Conservation (phyloP, 2,113 vertebrate genomes). For the Phrynosoma platyrhinos region DNA sequence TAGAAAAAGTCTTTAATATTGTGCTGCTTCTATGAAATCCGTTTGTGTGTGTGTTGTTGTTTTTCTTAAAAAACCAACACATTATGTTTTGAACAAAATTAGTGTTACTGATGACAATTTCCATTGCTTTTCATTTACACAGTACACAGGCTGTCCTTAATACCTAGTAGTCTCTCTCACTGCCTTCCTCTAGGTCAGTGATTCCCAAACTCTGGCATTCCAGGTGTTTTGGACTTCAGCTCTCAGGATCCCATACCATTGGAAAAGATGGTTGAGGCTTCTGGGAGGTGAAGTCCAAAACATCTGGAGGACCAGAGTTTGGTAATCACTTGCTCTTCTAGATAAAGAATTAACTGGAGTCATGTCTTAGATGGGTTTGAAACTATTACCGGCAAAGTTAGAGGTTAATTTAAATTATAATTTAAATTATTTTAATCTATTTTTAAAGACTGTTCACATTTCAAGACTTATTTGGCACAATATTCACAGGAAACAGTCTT, state of each 20-base stretch:
- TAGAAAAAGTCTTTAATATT: neutral
- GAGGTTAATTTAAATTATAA: conserved; percentile 4
- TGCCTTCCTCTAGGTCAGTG: neutral
- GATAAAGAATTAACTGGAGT: neutral
- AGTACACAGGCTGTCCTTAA: neutral
- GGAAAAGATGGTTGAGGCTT: too few relatives aligned
- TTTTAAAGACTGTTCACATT: too few relatives aligned
- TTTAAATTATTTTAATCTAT: too few relatives aligned
- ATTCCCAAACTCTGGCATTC: too few relatives aligned
- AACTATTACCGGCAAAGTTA: neutral
- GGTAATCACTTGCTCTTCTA: neutral
- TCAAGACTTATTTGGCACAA: too few relatives aligned
- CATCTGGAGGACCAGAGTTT: too few relatives aligned
- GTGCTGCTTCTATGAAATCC: neutral
- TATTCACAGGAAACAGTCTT: too few relatives aligned
- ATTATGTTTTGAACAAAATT: neutral
- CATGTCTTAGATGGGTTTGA: neutral
- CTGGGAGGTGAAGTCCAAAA: too few relatives aligned
- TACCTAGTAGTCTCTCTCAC: neutral
- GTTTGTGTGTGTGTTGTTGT: too few relatives aligned
- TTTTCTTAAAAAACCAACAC: too few relatives aligned
- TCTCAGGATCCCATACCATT: too few relatives aligned
- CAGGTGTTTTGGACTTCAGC: too few relatives aligned
- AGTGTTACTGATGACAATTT: neutral
- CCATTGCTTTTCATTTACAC: neutral